Percentiles rank a stretch among this genome's conserved stretches.
Conservation (phyloP, 2,888 invertebrate species). For the Sinhomidia bicolor region DNA sequence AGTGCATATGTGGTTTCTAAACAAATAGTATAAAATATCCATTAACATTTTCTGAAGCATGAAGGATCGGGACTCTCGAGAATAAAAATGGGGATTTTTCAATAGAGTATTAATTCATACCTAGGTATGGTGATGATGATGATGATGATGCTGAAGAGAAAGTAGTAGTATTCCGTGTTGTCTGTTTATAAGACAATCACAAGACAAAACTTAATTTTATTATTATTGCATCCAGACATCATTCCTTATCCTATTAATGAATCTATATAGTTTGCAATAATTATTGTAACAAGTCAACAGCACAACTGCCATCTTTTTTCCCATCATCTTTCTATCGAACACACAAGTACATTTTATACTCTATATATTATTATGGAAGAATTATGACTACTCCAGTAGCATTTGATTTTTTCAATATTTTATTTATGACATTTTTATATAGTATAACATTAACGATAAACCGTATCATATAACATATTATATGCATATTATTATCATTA, state of each 20-base stretch:
- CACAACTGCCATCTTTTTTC: neutral
- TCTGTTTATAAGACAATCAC: constrained; percentile 21
- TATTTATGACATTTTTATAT: constrained; percentile 54
- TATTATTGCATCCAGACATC: constrained; percentile 65
- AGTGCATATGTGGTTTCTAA: too few relatives aligned
- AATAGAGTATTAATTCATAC: too few relatives aligned
- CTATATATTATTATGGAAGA: constrained; percentile 60
- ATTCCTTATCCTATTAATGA: neutral
- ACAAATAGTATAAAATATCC: too few relatives aligned
- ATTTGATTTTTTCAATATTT: constrained; percentile 47
- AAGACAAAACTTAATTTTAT: constrained; percentile 56
- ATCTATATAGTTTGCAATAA: neutral
- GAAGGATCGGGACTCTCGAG: too few relatives aligned
- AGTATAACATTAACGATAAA: constrained; percentile 45
- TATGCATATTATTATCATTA: constrained; percentile 38
- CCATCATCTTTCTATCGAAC: neutral
- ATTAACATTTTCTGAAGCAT: too few relatives aligned
- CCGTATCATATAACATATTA: constrained; percentile 34
- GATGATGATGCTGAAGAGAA: too few relatives aligned
- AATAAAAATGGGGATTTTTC: too few relatives aligned
- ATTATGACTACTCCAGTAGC: constrained; percentile 24
- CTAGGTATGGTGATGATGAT: too few relatives aligned
- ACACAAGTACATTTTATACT: neutral
- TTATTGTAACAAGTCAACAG: too few relatives aligned
- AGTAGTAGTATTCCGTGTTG: neutral